Percentiles rank a stretch among this genome's conserved stretches.
These are phyloP conservation scores for Acrobasis repandana DNA, from an alignment of 2,888 invertebrate species.

Conservation along the genomic window DNA sequence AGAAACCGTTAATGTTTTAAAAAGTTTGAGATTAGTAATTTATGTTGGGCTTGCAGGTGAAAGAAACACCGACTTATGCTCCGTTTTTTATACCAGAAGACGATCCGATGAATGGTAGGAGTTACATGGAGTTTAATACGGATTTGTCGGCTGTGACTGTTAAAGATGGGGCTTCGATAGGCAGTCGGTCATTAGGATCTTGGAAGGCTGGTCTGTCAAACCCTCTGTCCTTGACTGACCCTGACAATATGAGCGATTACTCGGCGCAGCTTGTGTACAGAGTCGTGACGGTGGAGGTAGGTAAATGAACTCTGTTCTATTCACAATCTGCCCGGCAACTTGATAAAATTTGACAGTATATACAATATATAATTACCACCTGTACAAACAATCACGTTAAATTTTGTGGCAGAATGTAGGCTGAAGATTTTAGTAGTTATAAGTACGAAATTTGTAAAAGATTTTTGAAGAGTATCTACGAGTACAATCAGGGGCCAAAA, in stretches of 20 bases:
- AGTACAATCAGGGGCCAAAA: no score
- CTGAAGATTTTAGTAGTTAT: background rate
- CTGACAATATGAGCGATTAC: slow-evolving; percentile 87
- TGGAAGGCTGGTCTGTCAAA: slow-evolving; percentile 91
- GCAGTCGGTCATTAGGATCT: slow-evolving; percentile 86
- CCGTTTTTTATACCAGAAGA: slow-evolving; percentile 84
- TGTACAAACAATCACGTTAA: slow-evolving; percentile 55
- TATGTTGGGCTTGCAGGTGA: slow-evolving; percentile 61
- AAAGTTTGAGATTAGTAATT: slow-evolving; percentile 8
- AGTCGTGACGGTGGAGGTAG: slow-evolving; percentile 92
- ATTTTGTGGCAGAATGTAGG: background rate
- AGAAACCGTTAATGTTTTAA: slow-evolving; percentile 1
- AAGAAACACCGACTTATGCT: slow-evolving; percentile 87
- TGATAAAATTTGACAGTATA: slow-evolving; percentile 60
- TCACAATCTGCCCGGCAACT: slow-evolving; percentile 53
- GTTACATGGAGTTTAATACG: slow-evolving; percentile 89
- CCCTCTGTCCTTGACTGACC: slow-evolving; percentile 85
- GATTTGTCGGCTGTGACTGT: slow-evolving; percentile 87
- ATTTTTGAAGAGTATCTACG: no score
- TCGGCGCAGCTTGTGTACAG: slow-evolving; percentile 93
- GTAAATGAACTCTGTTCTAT: slow-evolving; percentile 68
- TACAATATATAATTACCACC: slow-evolving; percentile 59
- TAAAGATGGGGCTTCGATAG: slow-evolving; percentile 87
- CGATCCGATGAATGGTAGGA: slow-evolving; percentile 86
- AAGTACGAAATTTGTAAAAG: no score